Percentiles rank a stretch among this genome's conserved stretches.
Conservation (phyloP, 2,113 vertebrate species). For the Ploceus nigricollis region DNA sequence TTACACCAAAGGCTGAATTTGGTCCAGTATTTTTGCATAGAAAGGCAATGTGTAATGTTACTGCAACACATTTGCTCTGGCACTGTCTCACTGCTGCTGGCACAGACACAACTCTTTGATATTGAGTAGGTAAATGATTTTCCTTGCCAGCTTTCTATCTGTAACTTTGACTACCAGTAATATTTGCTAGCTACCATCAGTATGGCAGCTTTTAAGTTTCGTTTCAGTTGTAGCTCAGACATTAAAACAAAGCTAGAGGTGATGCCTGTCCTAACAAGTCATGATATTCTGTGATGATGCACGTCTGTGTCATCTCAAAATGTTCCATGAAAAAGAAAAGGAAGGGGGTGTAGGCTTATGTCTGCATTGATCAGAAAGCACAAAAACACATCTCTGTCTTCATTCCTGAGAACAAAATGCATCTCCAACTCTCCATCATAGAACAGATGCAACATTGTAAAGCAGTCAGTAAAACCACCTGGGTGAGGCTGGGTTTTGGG, state of each 20-base stretch:
- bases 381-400: not conserved
- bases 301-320: not conserved
- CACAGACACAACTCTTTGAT: constrained; percentile 39
- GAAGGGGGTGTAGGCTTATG: not conserved
- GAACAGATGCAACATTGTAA: not conserved
- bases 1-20: constrained; percentile 14
- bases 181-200: constrained; percentile 30
- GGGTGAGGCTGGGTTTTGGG: not conserved
- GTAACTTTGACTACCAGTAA: constrained; percentile 25
- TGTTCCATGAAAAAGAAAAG: not conserved
- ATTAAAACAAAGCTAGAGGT: not conserved
- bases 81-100: constrained; percentile 4
- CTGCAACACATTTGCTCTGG: constrained; percentile 45
- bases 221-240: not conserved
- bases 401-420: not conserved
- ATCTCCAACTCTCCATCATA: not conserved
- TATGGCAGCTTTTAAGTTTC: constrained; percentile 1
- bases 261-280: not conserved
- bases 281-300: not conserved
- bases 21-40: constrained; percentile 21
- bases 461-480: not conserved
- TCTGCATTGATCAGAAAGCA: constrained; percentile 11
- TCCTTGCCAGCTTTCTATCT: constrained; percentile 49
- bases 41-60: constrained; percentile 44
- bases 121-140: constrained; percentile 47